These are phyloP conservation scores for Pampus argenteus DNA, from an alignment of 2,797 vertebrate genomes.

Conservation along the genomic window DNA sequence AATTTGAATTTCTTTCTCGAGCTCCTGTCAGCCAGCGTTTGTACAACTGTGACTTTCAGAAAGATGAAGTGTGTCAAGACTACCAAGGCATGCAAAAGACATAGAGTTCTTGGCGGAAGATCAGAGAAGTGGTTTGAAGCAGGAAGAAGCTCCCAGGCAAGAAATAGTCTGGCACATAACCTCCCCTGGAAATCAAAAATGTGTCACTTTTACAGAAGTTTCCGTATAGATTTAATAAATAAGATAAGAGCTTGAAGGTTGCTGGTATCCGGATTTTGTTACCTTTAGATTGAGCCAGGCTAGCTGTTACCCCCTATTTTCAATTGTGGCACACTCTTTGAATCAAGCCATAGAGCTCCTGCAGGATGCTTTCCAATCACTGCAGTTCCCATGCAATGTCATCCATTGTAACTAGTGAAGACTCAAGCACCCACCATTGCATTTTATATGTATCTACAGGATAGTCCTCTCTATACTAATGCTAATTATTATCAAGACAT, in stretches of 20 bases:
- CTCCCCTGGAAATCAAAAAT: neutral
- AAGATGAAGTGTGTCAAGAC: neutral
- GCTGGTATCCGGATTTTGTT: neutral
- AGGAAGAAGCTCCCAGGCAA: neutral
- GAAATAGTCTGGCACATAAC: neutral
- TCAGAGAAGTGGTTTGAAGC: neutral
- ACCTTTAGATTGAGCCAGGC: neutral
- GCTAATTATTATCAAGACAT: no score
- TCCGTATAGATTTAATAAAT: neutral
- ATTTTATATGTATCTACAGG: no score
- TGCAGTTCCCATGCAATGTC: no score
- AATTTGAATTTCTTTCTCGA: neutral
- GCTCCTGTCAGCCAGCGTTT: no score
- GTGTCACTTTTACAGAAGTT: neutral
- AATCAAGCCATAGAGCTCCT: no score
- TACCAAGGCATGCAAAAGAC: neutral
- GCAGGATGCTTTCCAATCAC: no score
- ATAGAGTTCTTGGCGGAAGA: neutral
- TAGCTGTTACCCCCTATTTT: no score
- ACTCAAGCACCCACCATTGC: no score
- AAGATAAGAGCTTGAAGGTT: neutral
- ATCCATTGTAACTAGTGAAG: no score
- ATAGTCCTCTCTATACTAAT: no score
- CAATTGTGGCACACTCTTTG: no score
- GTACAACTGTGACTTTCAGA: no score